phyloP scores from a whole-genome alignment of 1,140 invertebrate genomes.

The Patella vulgata region DNA sequence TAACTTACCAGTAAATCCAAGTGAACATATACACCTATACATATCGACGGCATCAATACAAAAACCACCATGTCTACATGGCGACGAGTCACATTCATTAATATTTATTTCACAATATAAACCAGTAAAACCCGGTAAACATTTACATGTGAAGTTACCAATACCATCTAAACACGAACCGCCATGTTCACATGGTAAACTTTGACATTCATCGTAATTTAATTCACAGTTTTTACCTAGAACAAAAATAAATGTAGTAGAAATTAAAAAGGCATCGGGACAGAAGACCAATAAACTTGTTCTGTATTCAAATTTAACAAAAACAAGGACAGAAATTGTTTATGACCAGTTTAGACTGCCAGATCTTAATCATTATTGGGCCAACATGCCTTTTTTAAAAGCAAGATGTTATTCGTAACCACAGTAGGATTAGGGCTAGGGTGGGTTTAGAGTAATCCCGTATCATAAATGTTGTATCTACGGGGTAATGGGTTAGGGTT shows the following conservation, averaged over 20 bases:
- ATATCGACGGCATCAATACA: slow-evolving; percentile 81
- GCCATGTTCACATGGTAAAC: slow-evolving; percentile 33
- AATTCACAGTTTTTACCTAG: slow-evolving; percentile 20
- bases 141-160: slow-evolving; percentile 30
- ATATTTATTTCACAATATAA: slow-evolving; percentile 45
- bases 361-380: no score
- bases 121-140: slow-evolving; percentile 32
- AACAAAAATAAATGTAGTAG: not conserved
- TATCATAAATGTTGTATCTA: no score
- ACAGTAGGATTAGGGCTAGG: no score
- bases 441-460: no score
- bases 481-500: no score
- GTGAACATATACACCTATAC: slow-evolving; percentile 86
- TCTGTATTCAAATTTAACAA: no score
- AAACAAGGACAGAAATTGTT: no score
- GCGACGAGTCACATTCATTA: slow-evolving; percentile 43
- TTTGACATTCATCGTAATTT: slow-evolving; percentile 41
- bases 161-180: slow-evolving; percentile 34
- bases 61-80: slow-evolving; percentile 31
- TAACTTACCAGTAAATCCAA: slow-evolving; percentile 63
- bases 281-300: not conserved
- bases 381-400: no score
- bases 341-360: no score
- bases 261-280: not conserved
- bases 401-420: no score